Conservation (phyloP, 1,140 invertebrate genomes). For the Heterodera schachtii region DNA sequence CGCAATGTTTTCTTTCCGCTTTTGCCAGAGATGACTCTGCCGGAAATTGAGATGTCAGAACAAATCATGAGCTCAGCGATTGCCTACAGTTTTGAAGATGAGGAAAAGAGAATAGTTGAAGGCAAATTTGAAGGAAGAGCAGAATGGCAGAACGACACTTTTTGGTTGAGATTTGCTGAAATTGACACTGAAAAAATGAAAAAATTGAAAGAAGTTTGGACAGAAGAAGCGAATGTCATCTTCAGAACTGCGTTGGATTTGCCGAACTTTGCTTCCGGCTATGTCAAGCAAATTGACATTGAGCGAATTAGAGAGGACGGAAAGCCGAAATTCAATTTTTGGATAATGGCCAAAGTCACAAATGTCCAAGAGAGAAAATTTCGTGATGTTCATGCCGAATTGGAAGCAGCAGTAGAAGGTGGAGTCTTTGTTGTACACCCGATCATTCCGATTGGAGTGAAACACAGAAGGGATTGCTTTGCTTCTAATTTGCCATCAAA, state of each 20-base stretch:
- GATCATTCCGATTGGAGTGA: not conserved
- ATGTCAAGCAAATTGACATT: not conserved
- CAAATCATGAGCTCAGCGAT: not conserved
- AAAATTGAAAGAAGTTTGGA: slow-evolving; percentile 1
- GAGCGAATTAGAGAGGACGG: not conserved
- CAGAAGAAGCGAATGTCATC: not conserved
- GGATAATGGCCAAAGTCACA: not conserved
- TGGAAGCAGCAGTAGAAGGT: not conserved
- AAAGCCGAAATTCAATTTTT: not conserved
- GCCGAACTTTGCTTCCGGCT: not conserved
- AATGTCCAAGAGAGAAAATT: not conserved
- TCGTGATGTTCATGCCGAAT: not conserved
- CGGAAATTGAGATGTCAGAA: not conserved
- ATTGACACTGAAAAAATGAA: not conserved
- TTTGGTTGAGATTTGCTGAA: not conserved
- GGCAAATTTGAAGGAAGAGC: not conserved
- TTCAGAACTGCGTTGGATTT: not conserved
- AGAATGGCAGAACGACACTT: not conserved
- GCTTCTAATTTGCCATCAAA: not conserved
- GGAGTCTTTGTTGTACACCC: not conserved
- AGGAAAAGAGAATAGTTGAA: not conserved
- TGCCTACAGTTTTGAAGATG: slow-evolving; percentile 8
- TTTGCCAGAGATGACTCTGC: not conserved
- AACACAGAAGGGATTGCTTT: not conserved
- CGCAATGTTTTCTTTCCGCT: slow-evolving; percentile 1